A percentile compares a stretch with the other conserved stretches of the same genome.
Conservation (phyloP, 1,140 invertebrate genomes). For the Ceratitis capitata region DNA sequence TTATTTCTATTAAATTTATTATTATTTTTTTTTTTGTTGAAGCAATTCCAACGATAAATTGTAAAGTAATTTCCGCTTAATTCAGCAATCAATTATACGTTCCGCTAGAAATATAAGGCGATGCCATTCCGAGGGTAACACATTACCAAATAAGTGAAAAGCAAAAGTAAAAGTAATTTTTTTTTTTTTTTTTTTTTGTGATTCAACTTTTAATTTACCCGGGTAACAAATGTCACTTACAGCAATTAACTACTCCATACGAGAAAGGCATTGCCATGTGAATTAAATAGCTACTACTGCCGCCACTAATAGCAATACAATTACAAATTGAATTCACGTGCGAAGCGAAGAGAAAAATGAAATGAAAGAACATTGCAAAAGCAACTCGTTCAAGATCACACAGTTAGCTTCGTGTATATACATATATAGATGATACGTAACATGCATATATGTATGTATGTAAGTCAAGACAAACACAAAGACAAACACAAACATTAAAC, state of each 20-base stretch:
- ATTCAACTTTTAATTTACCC: background rate
- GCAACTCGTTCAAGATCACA: background rate
- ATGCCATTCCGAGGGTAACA: background rate
- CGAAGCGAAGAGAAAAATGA: no score
- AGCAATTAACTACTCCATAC: background rate
- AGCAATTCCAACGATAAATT: background rate
- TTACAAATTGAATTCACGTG: conserved; percentile 40
- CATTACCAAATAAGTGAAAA: no score
- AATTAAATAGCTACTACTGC: background rate
- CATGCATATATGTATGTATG: background rate
- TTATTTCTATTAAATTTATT: no score
- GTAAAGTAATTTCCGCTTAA: background rate
- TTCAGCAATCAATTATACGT: background rate
- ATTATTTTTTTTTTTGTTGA: background rate
- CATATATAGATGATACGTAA: no score
- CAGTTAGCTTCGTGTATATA: background rate
- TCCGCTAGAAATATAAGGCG: background rate
- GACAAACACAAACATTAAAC: background rate
- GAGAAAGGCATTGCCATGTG: background rate
- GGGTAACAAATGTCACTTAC: background rate
- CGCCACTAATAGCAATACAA: background rate
- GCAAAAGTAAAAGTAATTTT: background rate
- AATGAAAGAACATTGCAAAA: background rate
- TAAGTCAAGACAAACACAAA: background rate
- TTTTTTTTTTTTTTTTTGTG: background rate